phyloP scores from a whole-genome alignment of 2,113 vertebrate genomes.

The Vanacampus margaritifer region DNA sequence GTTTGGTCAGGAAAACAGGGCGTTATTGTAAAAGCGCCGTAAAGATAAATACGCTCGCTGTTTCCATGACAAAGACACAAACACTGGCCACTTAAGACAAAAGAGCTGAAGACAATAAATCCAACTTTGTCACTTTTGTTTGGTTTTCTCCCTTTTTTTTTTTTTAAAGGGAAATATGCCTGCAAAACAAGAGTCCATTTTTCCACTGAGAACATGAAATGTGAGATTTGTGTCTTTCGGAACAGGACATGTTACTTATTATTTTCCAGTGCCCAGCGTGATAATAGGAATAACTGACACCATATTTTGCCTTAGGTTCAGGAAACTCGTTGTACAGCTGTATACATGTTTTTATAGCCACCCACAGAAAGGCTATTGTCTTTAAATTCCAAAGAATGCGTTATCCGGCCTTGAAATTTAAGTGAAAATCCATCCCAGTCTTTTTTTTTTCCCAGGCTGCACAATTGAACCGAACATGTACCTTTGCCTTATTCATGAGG shows the following conservation, averaged over 20 bases:
- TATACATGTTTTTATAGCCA: slow-evolving; percentile 71
- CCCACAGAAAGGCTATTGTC: slow-evolving; percentile 68
- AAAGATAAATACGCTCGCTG: slow-evolving; percentile 77
- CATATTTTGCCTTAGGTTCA: slow-evolving; percentile 68
- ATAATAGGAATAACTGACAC: slow-evolving; percentile 72
- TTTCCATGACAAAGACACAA: slow-evolving; percentile 82
- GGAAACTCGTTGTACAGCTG: slow-evolving; percentile 70
- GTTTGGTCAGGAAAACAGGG: slow-evolving; percentile 73
- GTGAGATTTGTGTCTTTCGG: slow-evolving; percentile 60
- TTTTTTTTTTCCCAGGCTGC: slow-evolving; percentile 41
- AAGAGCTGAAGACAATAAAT: slow-evolving; percentile 78
- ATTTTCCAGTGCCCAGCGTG: slow-evolving; percentile 65
- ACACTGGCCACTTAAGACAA: slow-evolving; percentile 68
- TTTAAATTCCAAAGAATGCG: slow-evolving; percentile 67
- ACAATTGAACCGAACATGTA: slow-evolving; percentile 54
- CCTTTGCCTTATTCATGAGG: slow-evolving; percentile 35
- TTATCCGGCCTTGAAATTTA: slow-evolving; percentile 58
- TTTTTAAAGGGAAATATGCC: slow-evolving; percentile 66
- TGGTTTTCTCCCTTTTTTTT: slow-evolving; percentile 74
- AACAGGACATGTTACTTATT: slow-evolving; percentile 53
- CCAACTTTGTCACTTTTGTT: slow-evolving; percentile 81
- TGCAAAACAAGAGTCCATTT: slow-evolving; percentile 73
- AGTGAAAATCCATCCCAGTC: slow-evolving; percentile 64
- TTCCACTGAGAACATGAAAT: slow-evolving; percentile 75
- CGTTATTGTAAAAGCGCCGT: slow-evolving; percentile 69